A percentile compares a stretch with the other conserved stretches of the same genome.
These are phyloP conservation scores for Ceuthmochares aereus DNA, from an alignment of 2,113 vertebrate species.

Conservation along the genomic window DNA sequence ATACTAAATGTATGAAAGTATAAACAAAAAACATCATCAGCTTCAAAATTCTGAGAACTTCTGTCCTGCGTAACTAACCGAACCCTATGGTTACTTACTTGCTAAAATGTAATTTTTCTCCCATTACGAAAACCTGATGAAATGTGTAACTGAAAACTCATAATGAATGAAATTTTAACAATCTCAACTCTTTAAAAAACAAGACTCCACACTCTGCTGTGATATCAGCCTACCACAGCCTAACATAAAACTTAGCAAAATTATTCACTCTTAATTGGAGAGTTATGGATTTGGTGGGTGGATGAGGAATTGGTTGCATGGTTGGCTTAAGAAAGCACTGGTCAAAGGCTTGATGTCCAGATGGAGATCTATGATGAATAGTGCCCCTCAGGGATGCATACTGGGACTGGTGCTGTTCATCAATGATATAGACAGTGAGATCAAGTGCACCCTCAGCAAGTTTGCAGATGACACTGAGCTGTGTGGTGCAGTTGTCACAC, in stretches of 20 bases:
- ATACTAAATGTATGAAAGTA: not conserved
- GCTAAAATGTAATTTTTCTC: not conserved
- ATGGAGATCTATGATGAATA: too few species aligned
- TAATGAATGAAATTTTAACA: not conserved
- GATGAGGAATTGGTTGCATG: too few species aligned
- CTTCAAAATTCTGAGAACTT: not conserved
- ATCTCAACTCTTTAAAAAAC: not conserved
- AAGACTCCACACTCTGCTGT: not conserved
- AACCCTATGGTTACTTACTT: not conserved
- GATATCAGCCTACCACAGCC: not conserved
- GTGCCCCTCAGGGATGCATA: too few species aligned
- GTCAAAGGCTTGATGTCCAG: too few species aligned
- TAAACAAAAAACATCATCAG: not conserved
- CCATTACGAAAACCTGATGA: not conserved
- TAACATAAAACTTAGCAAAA: not conserved
- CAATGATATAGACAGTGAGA: too few species aligned
- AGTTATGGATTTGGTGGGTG: too few species aligned
- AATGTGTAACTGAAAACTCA: not conserved
- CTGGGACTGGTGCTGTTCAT: too few species aligned
- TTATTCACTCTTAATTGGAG: too few species aligned
- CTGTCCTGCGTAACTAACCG: not conserved
- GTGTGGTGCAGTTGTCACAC: too few species aligned
- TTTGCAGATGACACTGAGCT: too few species aligned
- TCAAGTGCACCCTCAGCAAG: too few species aligned
- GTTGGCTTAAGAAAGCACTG: too few species aligned